Conservation (phyloP, 2,888 invertebrate genomes). For the Macropis europaea region DNA sequence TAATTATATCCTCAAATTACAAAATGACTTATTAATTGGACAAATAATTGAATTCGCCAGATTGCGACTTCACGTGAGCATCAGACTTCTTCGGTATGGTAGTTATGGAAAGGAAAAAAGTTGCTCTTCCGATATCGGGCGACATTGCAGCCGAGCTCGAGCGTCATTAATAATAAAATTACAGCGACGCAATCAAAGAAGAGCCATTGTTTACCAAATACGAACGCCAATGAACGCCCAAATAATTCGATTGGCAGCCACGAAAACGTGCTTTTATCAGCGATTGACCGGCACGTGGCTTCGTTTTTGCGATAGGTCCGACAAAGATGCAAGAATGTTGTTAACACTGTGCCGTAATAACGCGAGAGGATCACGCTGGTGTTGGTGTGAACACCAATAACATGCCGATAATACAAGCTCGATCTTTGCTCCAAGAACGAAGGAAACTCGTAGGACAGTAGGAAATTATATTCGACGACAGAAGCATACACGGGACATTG, state of each 20-base stretch:
- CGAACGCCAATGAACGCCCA: conserved; percentile 16
- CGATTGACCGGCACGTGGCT: conserved; percentile 47
- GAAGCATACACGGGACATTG: conserved; percentile 7
- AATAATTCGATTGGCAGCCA: conserved; percentile 38
- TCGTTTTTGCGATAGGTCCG: conserved; percentile 24
- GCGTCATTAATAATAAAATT: background rate
- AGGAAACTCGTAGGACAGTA: conserved; percentile 26
- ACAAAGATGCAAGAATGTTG: conserved; percentile 32
- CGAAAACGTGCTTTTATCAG: conserved; percentile 45
- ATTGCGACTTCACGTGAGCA: too few species aligned
- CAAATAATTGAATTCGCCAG: too few species aligned
- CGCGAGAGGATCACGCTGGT: conserved; percentile 6
- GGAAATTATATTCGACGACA: conserved; percentile 25
- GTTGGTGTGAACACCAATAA: conserved; percentile 18
- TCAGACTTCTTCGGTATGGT: too few species aligned
- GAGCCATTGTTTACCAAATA: conserved; percentile 14
- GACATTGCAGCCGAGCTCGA: background rate
- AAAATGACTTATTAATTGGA: too few species aligned
- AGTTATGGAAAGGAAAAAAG: too few species aligned
- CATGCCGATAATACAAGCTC: conserved; percentile 47
- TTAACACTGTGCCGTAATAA: conserved; percentile 41
- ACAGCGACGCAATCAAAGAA: background rate
- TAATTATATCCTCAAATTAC: too few species aligned
- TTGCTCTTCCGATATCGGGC: background rate
- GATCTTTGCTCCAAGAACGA: conserved; percentile 51